Evolutionary conservation across 2,797 vertebrate species (phyloP).

Genomic region (Sebastiscus tertius): DNA sequence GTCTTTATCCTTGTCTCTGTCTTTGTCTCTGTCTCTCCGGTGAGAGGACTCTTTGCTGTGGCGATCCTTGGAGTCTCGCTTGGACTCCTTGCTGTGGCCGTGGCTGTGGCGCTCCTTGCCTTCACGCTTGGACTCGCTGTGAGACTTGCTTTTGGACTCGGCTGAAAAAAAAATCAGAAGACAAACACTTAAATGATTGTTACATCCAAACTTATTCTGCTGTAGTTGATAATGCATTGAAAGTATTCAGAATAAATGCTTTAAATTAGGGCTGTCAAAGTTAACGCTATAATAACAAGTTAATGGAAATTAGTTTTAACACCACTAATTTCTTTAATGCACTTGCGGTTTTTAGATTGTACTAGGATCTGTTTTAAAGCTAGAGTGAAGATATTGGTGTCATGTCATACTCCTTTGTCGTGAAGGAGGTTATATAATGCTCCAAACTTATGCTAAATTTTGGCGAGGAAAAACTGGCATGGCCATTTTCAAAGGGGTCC

Average conservation of each 20-base stretch:
- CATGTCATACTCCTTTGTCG: no score
- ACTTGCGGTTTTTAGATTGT: no score
- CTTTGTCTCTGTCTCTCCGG: constrained; percentile 76
- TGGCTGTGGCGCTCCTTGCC: constrained; percentile 79
- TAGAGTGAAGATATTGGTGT: no score
- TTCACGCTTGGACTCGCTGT: constrained; percentile 80
- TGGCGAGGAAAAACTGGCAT: no score
- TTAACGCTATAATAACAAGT: no score
- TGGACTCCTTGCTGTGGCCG: constrained; percentile 81
- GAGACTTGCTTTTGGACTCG: constrained; percentile 79
- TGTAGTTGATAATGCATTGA: not conserved
- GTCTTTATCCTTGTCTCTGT: constrained; percentile 60
- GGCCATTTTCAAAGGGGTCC: no score
- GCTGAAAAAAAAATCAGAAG: constrained; percentile 77
- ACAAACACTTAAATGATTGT: not conserved
- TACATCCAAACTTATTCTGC: not conserved
- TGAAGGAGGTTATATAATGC: no score
- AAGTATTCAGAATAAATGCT: not conserved
- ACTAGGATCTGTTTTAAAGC: no score
- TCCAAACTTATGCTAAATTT: no score
- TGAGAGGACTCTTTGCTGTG: constrained; percentile 81
- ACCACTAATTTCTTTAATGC: no score
- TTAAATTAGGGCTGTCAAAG: no score
- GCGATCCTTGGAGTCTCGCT: constrained; percentile 82
- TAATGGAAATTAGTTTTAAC: no score